Conservation (phyloP, 2,797 vertebrate species). For the Echeneis naucrates region DNA sequence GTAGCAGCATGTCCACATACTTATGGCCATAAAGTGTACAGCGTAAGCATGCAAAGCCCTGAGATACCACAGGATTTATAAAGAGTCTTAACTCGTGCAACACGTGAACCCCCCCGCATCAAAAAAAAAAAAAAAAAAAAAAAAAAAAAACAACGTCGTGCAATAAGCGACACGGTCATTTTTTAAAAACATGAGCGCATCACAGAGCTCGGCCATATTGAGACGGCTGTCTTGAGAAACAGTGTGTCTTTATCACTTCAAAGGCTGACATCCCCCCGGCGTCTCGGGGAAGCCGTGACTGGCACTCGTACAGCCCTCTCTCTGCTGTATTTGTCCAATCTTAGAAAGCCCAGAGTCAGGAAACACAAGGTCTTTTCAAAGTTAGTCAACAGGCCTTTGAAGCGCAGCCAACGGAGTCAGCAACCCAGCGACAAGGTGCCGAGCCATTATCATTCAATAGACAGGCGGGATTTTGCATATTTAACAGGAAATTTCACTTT, state of each 20-base stretch:
- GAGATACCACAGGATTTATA: constrained; percentile 15
- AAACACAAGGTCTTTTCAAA: constrained; percentile 85
- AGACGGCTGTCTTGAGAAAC: constrained; percentile 67
- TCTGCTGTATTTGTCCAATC: constrained; percentile 82
- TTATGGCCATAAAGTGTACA: constrained; percentile 12
- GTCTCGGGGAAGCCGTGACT: constrained; percentile 75
- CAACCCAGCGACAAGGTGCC: constrained; percentile 80
- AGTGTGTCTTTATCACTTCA: constrained; percentile 81
- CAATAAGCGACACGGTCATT: constrained; percentile 61
- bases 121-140: too few species aligned
- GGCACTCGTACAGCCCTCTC: constrained; percentile 68
- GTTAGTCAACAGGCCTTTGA: constrained; percentile 85
- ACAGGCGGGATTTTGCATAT: constrained; percentile 83
- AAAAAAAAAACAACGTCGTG: too few species aligned
- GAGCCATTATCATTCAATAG: constrained; percentile 82
- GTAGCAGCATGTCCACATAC: constrained; percentile 26
- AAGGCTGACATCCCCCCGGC: constrained; percentile 76
- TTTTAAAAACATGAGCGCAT: constrained; percentile 73
- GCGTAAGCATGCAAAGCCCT: not conserved
- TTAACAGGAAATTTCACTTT: constrained; percentile 82
- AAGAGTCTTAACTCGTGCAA: constrained; percentile 40
- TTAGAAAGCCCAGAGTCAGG: constrained; percentile 82
- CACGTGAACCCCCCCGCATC: constrained; percentile 29
- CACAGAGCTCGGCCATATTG: constrained; percentile 68
- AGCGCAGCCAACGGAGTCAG: constrained; percentile 82